Base-by-base conservation (phyloP, 1,140 invertebrate genomes). In the Amyelois transitella region DNA sequence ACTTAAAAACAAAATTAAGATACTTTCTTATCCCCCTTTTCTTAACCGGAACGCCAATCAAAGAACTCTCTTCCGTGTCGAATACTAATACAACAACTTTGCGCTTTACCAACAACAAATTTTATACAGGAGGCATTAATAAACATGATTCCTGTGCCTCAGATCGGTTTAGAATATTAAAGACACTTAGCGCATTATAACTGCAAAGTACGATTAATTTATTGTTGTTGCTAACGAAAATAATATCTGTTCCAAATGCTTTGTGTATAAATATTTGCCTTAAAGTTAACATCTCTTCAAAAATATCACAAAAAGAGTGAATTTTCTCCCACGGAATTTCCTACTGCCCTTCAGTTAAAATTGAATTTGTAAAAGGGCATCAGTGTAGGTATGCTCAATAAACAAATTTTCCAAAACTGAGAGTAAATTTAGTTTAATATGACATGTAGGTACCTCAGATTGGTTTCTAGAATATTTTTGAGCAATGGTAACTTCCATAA, bases 61-160 rank as follows among this genome's bases (percentile, higher is more conserved):
- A 18, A 20, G n/a, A 22, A 48, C 10, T 21, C 19, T 5, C 4
- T 12, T 8, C 44, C 1, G 44, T 7, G 20, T 21, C 20, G 19
- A 48, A 48, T 48, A 21, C 17, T 21, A 48, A 48, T 48, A 48
- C 20, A 48, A 48, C 7, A 48, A 53, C 38, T 44, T 53, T 53
- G 4, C 10, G 19, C 51, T 22, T 53, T 53, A 44, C 19, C 48
- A 52, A 43, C 18, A 32, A 32, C 32, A 38, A 38, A 14, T 38
- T 14, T 38, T 38, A 48, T 52, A 47, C 19, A 21, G 20, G 25
- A 17, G 25, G 25, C 48, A 59, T 59, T 54, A 59, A 59, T 59
- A 59, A 54, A 59, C 58, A 59, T 59, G 45, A 59, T 54, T 48
- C 25, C 12, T n/a, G 18, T 49, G 28, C 28, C 28, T 28, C n/a